Percentiles rank a stretch among this genome's conserved stretches.
Conservation (phyloP, 2,113 vertebrate genomes). For the Cyrtonyx montezumae region DNA sequence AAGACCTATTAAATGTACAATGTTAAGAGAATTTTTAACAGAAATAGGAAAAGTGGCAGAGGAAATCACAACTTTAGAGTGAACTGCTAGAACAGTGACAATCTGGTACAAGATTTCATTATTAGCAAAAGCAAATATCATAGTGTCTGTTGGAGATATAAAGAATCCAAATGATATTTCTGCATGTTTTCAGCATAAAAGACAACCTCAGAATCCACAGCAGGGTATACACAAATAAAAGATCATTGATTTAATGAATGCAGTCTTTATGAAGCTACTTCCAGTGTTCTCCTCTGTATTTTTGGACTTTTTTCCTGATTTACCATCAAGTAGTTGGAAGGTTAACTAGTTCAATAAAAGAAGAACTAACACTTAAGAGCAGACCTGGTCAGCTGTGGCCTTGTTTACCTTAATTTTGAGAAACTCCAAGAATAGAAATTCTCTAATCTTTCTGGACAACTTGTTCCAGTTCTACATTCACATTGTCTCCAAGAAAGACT, state of each 20-base stretch:
- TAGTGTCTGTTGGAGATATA: background rate
- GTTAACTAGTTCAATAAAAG: background rate
- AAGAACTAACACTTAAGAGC: fast-evolving
- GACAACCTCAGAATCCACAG: background rate
- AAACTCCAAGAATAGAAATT: background rate
- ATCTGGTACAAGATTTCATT: background rate
- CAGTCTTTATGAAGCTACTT: background rate
- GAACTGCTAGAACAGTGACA: background rate
- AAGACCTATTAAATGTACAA: background rate
- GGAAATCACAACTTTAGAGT: background rate
- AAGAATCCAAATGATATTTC: background rate
- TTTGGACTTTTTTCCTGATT: background rate
- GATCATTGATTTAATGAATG: background rate
- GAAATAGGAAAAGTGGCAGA: background rate
- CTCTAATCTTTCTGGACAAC: background rate
- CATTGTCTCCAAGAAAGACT: fast-evolving
- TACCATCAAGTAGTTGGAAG: background rate
- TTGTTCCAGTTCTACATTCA: fast-evolving
- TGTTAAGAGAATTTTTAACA: background rate
- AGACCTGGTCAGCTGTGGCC: background rate
- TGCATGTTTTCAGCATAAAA: background rate
- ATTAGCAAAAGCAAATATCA: background rate
- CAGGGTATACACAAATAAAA: background rate
- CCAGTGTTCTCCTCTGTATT: background rate
- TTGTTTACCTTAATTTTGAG: background rate